Percentiles rank a stretch among this genome's conserved stretches.
These are phyloP conservation scores for Sinohyriopsis cumingii DNA, from an alignment of 2,888 invertebrate species.

Conservation along the genomic window DNA sequence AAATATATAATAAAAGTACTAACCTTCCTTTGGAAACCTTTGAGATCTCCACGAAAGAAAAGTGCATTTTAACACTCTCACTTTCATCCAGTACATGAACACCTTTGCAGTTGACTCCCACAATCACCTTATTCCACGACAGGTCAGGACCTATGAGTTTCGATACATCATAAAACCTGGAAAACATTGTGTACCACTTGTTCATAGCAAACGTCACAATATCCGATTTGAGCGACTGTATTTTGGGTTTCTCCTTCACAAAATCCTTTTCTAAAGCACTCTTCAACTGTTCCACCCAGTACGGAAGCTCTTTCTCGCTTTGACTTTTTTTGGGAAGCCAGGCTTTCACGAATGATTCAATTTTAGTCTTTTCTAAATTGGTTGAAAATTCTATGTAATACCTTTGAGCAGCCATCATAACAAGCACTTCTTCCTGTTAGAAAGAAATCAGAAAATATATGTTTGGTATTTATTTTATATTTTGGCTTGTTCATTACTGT, in stretches of 20 bases:
- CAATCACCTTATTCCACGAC: constrained; percentile 43
- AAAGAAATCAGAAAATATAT: constrained; percentile 1
- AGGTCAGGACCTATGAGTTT: constrained; percentile 42
- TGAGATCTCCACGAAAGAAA: constrained; percentile 54
- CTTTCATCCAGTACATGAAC: constrained; percentile 56
- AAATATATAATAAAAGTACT: constrained; percentile 7
- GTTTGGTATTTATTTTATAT: too few relatives aligned
- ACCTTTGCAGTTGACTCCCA: constrained; percentile 57
- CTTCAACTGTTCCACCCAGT: constrained; percentile 43
- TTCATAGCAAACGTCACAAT: constrained; percentile 58
- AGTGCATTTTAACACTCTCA: constrained; percentile 50
- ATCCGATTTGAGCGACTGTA: constrained; percentile 45
- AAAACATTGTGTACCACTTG: constrained; percentile 57
- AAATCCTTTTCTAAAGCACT: constrained; percentile 44
- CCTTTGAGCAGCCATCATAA: constrained; percentile 54
- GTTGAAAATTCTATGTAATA: constrained; percentile 53
- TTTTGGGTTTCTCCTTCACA: constrained; percentile 32
- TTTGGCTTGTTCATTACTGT: too few relatives aligned
- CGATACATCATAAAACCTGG: constrained; percentile 57
- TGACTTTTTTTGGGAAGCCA: constrained; percentile 51
- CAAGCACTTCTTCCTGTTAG: constrained; percentile 55
- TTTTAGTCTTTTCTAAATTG: constrained; percentile 39
- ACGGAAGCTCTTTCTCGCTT: constrained; percentile 25
- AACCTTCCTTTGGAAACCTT: constrained; percentile 46
- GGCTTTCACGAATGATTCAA: constrained; percentile 48